Conservation (phyloP, 2,113 vertebrate genomes). For the Excalfactoria chinensis region DNA sequence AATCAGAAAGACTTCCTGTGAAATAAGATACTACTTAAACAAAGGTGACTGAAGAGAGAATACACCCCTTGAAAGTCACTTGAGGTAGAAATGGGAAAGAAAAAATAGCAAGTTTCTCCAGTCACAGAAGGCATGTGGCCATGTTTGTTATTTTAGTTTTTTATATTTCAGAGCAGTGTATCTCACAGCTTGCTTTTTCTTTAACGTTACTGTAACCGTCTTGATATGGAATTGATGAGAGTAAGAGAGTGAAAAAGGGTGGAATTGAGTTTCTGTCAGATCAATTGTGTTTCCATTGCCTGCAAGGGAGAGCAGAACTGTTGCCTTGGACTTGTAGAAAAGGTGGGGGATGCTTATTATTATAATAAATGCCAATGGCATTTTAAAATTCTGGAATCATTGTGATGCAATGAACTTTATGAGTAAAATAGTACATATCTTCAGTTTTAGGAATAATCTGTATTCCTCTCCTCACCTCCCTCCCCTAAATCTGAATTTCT, state of each 20-base stretch:
- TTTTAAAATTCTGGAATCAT: not conserved
- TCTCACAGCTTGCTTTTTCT: not conserved
- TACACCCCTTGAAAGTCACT: not conserved
- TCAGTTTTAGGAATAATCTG: not conserved
- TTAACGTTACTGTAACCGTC: not conserved
- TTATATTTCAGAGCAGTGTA: not conserved
- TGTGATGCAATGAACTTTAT: not conserved
- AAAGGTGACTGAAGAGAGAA: not conserved
- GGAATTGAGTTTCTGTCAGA: not conserved
- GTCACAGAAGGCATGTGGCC: not conserved
- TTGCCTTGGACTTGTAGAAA: not conserved
- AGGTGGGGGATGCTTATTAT: not conserved
- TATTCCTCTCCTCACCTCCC: not conserved
- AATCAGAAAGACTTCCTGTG: not conserved
- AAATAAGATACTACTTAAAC: not conserved
- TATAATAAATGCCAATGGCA: not conserved
- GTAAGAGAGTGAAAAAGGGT: not conserved
- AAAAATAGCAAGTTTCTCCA: not conserved
- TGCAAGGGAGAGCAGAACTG: not conserved
- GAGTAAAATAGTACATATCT: accelerated
- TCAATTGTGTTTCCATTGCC: not conserved
- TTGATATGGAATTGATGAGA: not conserved
- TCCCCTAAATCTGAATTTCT: not conserved
- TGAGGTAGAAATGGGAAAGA: not conserved
- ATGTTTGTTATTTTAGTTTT: not conserved